Base-by-base conservation (phyloP, 2,797 vertebrate species). In the Leptodactylus fallax region DNA sequence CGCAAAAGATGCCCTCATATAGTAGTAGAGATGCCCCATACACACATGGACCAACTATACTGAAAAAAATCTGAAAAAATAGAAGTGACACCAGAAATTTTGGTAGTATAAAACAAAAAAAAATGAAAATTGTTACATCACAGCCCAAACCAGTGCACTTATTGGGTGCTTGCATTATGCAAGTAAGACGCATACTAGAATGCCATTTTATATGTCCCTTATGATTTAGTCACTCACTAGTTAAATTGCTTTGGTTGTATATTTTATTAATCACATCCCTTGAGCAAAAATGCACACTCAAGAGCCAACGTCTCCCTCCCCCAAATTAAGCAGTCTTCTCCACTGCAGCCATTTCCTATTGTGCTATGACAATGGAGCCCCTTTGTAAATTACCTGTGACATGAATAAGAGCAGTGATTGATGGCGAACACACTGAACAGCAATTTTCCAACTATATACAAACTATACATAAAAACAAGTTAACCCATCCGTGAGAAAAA, bases 331-430 rank as follows among this genome's bases (percentile, higher is more conserved):
- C 83, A 69, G 17, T 23, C 83, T 77, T 81, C n/a, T 53, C 69
- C n/a, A 13, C 77, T 45, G 16, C 80, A 83, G 79, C 21, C 72
- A 83, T 79, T 89, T 55, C 51, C 85, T 51, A 89, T 86, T 89
- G 84, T 89, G 72, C 72, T 60, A 10, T 86, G 79, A 89, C 84
- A 86, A 86, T 60, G 19, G 60, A 89, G 84, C 61, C 85, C 84
- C 53, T 86, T 83, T 86, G 85, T 86, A 83, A 86, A 89, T 89
- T 89, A 86, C 84, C 80, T 83, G 80, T 89, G 88, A 86, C 88
- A 89, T 82, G 63, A 89, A 89, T 89, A 86, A 89, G 56, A 89
- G 60, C 53, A 78, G 47, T 89, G 88, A 89, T 86, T 89, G 88
- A 86, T 89, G 88, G 84, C 61, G 53, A 60, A 58, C 6, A 61